These are phyloP conservation scores for Nasonia longicornis DNA, from an alignment of 1,140 invertebrate species.

Conservation along the genomic window DNA sequence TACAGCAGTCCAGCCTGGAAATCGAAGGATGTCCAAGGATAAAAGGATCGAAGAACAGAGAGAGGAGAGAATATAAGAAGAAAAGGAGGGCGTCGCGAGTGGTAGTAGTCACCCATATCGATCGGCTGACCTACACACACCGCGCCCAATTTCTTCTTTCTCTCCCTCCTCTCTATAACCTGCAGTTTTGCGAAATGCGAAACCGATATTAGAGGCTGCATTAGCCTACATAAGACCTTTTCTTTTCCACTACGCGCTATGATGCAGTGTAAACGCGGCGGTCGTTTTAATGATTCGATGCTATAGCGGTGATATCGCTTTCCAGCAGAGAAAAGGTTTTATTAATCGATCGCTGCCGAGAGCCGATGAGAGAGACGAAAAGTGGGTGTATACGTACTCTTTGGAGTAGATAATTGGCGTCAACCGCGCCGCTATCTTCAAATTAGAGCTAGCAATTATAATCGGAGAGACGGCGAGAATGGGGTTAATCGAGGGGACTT, in stretches of 20 bases:
- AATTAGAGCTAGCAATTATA: not conserved
- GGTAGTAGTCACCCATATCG: not conserved
- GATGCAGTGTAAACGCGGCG: too few relatives aligned
- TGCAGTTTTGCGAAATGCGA: conserved; percentile 28
- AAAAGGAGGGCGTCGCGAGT: not conserved
- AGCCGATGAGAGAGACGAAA: not conserved
- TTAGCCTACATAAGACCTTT: conserved; percentile 21
- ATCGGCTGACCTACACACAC: conserved; percentile 12
- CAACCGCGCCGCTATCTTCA: not conserved
- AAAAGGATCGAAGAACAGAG: not conserved
- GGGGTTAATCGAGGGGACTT: not conserved
- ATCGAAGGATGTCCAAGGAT: not conserved
- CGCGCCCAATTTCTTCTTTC: conserved; percentile 1
- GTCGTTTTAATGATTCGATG: too few relatives aligned
- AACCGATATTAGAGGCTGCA: conserved; percentile 1
- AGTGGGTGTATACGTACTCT: not conserved
- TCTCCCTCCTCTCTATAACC: not conserved
- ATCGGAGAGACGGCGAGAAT: not conserved
- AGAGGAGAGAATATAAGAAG: not conserved
- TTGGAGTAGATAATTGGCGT: not conserved
- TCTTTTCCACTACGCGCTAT: not conserved
- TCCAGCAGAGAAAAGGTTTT: not conserved
- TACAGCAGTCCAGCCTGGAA: not conserved
- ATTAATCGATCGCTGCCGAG: not conserved
- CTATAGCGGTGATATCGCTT: too few relatives aligned